These are phyloP conservation scores for Sipha maydis DNA, from an alignment of 2,888 invertebrate species.

Conservation along the genomic window DNA sequence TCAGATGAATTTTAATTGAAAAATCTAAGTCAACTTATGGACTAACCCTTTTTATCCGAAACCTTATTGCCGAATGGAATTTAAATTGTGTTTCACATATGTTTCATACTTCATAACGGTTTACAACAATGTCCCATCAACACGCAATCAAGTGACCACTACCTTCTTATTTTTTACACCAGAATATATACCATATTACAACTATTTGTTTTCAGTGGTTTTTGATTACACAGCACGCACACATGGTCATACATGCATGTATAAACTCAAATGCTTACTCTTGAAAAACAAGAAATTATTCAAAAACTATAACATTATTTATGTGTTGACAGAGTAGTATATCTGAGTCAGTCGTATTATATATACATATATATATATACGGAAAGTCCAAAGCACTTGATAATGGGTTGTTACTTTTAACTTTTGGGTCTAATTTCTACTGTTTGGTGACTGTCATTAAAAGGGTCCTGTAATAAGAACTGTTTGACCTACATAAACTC, in stretches of 20 bases:
- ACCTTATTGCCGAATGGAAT: background rate
- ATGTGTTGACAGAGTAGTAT: background rate
- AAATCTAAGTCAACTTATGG: background rate
- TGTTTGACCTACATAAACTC: conserved; percentile 26
- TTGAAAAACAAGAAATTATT: conserved; percentile 9
- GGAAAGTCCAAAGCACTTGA: conserved; percentile 30
- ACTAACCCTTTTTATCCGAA: background rate
- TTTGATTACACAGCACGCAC: background rate
- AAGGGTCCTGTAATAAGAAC: conserved; percentile 38
- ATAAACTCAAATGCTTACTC: background rate
- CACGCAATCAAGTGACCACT: background rate
- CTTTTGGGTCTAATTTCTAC: conserved; percentile 44
- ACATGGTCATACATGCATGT: background rate
- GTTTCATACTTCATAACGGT: background rate
- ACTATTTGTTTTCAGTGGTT: background rate
- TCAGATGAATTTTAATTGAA: background rate
- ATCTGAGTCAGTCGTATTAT: background rate
- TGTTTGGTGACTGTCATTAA: conserved; percentile 38
- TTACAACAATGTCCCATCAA: background rate
- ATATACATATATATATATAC: background rate
- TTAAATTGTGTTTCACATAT: background rate
- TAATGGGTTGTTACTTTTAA: conserved; percentile 53
- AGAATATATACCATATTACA: background rate
- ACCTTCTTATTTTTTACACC: background rate
- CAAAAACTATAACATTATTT: background rate